phyloP scores from a whole-genome alignment of 2,888 invertebrate species.

The Drosophila helvetica region DNA sequence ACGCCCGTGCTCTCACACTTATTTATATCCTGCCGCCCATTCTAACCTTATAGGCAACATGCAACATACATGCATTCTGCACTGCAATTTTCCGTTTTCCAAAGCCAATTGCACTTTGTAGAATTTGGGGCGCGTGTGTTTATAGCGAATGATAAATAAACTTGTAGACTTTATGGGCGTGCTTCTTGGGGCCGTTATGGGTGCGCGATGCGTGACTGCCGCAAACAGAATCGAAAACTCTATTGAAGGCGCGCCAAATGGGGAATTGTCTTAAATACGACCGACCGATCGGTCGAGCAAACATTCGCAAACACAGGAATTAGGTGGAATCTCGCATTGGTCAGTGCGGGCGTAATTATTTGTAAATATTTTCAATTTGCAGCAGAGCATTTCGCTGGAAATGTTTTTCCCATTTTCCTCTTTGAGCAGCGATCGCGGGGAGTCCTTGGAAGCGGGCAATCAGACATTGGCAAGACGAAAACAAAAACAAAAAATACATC shows the following conservation, averaged over 20 bases:
- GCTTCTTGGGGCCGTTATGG: slow-evolving; percentile 49
- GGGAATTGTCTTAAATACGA: slow-evolving; percentile 47
- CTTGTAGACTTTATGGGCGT: slow-evolving; percentile 62
- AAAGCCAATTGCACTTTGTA: slow-evolving; percentile 44
- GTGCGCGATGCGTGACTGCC: slow-evolving; percentile 62
- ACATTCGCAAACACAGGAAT: slow-evolving; percentile 41
- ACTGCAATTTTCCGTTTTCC: slow-evolving; percentile 14
- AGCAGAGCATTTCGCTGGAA: slow-evolving; percentile 60
- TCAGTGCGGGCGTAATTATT: slow-evolving; percentile 51
- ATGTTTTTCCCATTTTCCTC: slow-evolving; percentile 55
- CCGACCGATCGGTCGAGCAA: slow-evolving; percentile 26
- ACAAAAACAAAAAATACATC: slow-evolving; percentile 39
- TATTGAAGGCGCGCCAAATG: slow-evolving; percentile 31
- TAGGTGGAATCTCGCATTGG: slow-evolving; percentile 36
- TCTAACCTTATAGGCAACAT: slow-evolving; percentile 42
- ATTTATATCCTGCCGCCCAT: slow-evolving; percentile 45
- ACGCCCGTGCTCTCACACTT: slow-evolving; percentile 42
- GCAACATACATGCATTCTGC: slow-evolving; percentile 29
- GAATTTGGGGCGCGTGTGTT: slow-evolving; percentile 49
- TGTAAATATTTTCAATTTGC: slow-evolving; percentile 70
- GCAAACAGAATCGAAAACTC: slow-evolving; percentile 40
- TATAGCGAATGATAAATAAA: slow-evolving; percentile 69
- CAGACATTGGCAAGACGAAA: slow-evolving; percentile 49
- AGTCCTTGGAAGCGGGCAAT: slow-evolving; percentile 33
- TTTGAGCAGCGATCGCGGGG: not conserved